A percentile compares a stretch with the other conserved stretches of the same genome.
Conservation (phyloP, 2,113 vertebrate genomes). For the Nibea coibor region DNA sequence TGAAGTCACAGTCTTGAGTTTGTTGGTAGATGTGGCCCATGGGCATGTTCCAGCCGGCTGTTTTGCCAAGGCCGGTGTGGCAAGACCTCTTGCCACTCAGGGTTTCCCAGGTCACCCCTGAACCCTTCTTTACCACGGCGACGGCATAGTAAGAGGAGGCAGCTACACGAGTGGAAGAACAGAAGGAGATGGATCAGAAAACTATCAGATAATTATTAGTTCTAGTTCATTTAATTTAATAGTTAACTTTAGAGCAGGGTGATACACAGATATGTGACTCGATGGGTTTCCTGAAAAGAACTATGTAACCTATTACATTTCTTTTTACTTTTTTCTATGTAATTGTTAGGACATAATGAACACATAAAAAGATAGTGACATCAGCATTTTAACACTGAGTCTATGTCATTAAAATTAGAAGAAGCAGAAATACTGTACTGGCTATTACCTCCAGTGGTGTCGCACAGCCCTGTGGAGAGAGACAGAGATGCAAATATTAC, state of each 20-base stretch:
- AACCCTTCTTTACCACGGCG: conserved; percentile 87
- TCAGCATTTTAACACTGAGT: not conserved
- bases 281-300: not conserved
- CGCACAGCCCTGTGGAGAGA: conserved; percentile 50
- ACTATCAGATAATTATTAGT: not conserved
- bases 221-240: not conserved
- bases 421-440: not conserved
- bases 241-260: not conserved
- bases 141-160: conserved; percentile 85
- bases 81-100: conserved; percentile 89
- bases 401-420: not conserved
- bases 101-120: conserved; percentile 80
- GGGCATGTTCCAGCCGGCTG: conserved; percentile 92
- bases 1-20: conserved; percentile 81
- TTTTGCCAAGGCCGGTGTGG: conserved; percentile 87
- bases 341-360: not conserved
- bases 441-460: not conserved
- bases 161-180: conserved; percentile 1
- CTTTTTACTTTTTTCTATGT: too few species aligned
- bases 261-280: too few species aligned
- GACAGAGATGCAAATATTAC: conserved; percentile 33
- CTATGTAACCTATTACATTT: not conserved
- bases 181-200: not conserved
- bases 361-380: not conserved
- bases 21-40: conserved; percentile 83